Evolutionary conservation across 2,797 vertebrate genomes (phyloP), one percentile per base, ranked within the genome.

Genomic region (Hyperoplus lanceolatus): DNA sequence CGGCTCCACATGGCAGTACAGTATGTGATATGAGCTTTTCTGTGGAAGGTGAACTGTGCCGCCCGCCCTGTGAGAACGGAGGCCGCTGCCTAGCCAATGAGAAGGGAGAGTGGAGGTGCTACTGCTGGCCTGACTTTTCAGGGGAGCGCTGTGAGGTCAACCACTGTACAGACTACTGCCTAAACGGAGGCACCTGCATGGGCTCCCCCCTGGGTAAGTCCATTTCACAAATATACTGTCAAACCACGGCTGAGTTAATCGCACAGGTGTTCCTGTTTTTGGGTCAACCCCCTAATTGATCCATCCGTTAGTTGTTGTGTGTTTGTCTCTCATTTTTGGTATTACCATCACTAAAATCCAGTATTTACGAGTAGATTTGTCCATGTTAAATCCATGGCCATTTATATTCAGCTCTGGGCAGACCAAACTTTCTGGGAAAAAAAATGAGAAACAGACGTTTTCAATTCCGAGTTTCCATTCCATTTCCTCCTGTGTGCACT

Each of bases 71-170:
- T 86, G 97, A 99, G 94, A 99, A 99, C 2, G 98, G 98, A 90
- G 98, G 98, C 21, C 97, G 96, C 85, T 99, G 98, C 87, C 92
- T 99, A 66, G 93, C 97, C 88, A 99, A 99, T 3, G 98, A 99
- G 92, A 98, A 98, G 70, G 97, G 97, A 64, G 96, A 97, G 76
- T 96, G 96, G 78, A 95, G 97, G 12, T 99, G 98, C 86, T 97
- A 97, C 88, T 99, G 98, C 93, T 99, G 98, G 97, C 98, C 98
- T 0, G 97, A 96, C 93, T 99, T 98, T 90, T 98, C 98, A 0
- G 98, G 98, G 50, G 97, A 98, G 70, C 96, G 96, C 89, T 99
- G 98, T 90, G 97, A 99, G 94, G 96, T 96, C 78, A 99, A 99
- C 86, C 98, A 99, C 77, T 99, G 98, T 85, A 94, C 94, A 75